Conservation (phyloP, 2,888 invertebrate genomes). For the Acleris emargana region DNA sequence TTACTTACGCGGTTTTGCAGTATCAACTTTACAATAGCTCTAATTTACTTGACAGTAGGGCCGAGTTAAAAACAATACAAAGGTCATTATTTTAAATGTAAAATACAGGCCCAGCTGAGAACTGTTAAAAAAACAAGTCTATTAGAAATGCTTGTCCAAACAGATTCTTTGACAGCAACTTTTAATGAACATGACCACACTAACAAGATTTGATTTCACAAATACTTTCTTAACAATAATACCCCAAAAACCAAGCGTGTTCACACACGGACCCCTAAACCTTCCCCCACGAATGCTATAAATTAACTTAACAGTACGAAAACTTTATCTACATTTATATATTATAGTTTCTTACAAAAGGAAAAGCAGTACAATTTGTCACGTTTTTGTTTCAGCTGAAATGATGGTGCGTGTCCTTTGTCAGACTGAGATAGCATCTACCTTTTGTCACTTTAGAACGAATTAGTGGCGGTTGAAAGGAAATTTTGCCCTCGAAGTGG, state of each 20-base stretch:
- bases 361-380: constrained; percentile 29
- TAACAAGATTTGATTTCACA: too few relatives aligned
- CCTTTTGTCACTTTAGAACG: constrained; percentile 9
- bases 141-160: too few relatives aligned
- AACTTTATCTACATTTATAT: constrained; percentile 34
- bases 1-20: too few relatives aligned
- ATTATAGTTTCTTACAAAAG: constrained; percentile 31
- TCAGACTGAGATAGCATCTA: constrained; percentile 13
- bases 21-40: too few relatives aligned
- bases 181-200: too few relatives aligned
- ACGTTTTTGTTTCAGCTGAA: constrained; percentile 30
- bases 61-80: too few relatives aligned
- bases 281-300: constrained; percentile 20
- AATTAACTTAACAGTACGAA: constrained; percentile 34
- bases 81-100: too few relatives aligned
- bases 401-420: constrained; percentile 30
- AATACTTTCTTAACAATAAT: neutral
- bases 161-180: too few relatives aligned
- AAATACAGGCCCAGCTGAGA: too few relatives aligned
- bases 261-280: constrained; percentile 13
- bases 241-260: neutral
- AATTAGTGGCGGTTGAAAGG: constrained; percentile 6
- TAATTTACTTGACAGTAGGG: too few relatives aligned
- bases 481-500: neutral
- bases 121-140: too few relatives aligned